Evolutionary conservation across 2,113 vertebrate genomes (phyloP).

Genomic region (Neolamprologus toae): DNA sequence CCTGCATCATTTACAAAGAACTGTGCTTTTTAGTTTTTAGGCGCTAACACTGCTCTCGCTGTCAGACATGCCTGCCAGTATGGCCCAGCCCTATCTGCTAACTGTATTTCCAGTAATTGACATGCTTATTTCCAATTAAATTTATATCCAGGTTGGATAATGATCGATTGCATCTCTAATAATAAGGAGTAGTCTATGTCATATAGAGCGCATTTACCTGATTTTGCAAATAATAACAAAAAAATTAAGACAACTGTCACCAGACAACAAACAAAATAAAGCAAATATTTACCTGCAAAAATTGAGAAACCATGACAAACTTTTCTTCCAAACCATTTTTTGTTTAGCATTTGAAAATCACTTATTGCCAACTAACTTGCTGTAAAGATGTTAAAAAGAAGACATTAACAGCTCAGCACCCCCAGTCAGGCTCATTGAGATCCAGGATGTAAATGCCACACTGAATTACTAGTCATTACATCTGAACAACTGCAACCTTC

Average conservation of each 20-base stretch:
- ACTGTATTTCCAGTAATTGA: neutral
- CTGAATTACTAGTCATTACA: neutral
- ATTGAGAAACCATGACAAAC: neutral
- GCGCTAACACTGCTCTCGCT: neutral
- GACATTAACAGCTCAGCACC: fast-evolving
- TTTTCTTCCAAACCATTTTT: neutral
- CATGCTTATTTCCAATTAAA: neutral
- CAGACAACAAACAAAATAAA: neutral
- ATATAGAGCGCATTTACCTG: neutral
- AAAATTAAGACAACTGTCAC: neutral
- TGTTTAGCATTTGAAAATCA: neutral
- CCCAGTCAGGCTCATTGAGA: neutral
- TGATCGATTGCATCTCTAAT: neutral
- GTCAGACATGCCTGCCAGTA: neutral
- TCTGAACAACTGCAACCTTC: neutral
- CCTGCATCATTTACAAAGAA: neutral
- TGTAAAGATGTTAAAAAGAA: neutral
- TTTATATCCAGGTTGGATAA: neutral
- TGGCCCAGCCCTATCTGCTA: neutral
- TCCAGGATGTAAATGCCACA: neutral
- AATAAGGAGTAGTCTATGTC: neutral
- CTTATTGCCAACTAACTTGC: neutral
- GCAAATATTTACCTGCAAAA: neutral
- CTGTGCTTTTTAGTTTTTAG: neutral
- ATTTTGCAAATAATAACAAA: neutral